These are phyloP conservation scores for Lichenostomus cassidix DNA, from an alignment of 2,113 vertebrate species.

Conservation along the genomic window DNA sequence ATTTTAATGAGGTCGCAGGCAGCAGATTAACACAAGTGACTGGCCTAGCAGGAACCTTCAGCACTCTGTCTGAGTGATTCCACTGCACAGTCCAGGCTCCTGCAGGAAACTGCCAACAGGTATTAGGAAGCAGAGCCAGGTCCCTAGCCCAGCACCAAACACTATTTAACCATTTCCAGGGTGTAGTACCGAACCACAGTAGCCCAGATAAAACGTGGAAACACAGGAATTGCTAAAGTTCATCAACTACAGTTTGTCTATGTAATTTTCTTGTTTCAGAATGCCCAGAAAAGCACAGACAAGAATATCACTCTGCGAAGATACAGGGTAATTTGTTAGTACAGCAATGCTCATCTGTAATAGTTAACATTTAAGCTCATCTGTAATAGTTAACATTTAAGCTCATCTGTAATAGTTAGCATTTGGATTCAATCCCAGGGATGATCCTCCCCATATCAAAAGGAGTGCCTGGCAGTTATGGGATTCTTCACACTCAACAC, in stretches of 20 bases:
- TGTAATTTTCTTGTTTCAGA: not conserved
- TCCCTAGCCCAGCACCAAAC: not conserved
- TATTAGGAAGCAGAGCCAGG: not conserved
- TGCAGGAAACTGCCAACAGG: not conserved
- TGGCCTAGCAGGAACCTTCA: not conserved
- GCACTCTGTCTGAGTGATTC: not conserved
- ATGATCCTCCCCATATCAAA: not conserved
- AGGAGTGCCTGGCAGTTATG: not conserved
- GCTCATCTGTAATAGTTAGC: not conserved
- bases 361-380: not conserved
- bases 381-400: not conserved
- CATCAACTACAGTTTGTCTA: not conserved
- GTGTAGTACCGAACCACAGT: not conserved
- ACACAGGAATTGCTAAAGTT: not conserved
- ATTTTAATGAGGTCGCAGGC: slow-evolving; percentile 38
- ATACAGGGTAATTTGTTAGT: not conserved
- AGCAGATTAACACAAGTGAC: not conserved
- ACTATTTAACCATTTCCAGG: not conserved
- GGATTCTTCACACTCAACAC: not conserved
- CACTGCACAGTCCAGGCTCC: not conserved
- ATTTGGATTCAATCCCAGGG: not conserved
- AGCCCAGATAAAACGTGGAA: not conserved
- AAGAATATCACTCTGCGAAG: not conserved
- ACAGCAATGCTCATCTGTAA: not conserved
- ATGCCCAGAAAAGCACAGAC: not conserved